These are phyloP conservation scores for Parnassius smintheus DNA, from an alignment of 2,888 invertebrate genomes.

Conservation along the genomic window DNA sequence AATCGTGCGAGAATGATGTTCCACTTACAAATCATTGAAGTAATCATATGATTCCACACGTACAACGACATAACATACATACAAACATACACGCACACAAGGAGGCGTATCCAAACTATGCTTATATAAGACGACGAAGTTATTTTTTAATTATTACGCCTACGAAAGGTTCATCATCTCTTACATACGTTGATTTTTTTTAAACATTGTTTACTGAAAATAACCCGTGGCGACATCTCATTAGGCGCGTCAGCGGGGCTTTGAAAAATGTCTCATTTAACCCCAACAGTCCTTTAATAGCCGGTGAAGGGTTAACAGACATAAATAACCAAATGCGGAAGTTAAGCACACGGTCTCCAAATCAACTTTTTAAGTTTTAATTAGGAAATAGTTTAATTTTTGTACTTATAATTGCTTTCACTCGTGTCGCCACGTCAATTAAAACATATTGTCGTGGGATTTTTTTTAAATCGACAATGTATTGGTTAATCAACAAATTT, in stretches of 20 bases:
- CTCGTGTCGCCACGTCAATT: slow-evolving; percentile 50
- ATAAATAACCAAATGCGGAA: slow-evolving; percentile 77
- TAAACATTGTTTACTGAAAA: slow-evolving; percentile 60
- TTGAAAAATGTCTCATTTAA: slow-evolving; percentile 80
- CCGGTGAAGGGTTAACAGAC: slow-evolving; percentile 74
- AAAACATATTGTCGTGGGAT: slow-evolving; percentile 64
- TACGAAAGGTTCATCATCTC: slow-evolving; percentile 38
- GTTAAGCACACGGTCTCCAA: slow-evolving; percentile 60
- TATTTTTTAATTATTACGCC: slow-evolving; percentile 11
- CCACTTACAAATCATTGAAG: slow-evolving; percentile 14
- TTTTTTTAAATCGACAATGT: background rate
- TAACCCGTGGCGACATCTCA: slow-evolving; percentile 76
- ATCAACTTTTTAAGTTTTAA: slow-evolving; percentile 76
- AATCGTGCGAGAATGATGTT: slow-evolving; percentile 13
- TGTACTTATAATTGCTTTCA: slow-evolving; percentile 51
- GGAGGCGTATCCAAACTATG: background rate
- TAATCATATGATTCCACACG: background rate
- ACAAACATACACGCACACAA: background rate
- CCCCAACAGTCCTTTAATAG: slow-evolving; percentile 75
- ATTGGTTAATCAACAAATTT: too few species aligned
- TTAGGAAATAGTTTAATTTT: slow-evolving; percentile 79
- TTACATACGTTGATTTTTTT: slow-evolving; percentile 32
- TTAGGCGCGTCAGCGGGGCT: slow-evolving; percentile 74
- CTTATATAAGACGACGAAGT: slow-evolving; percentile 10
- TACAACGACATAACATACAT: background rate